These are phyloP conservation scores for Camelus dromedarius DNA, from an alignment of 2,113 vertebrate genomes.

Conservation along the genomic window DNA sequence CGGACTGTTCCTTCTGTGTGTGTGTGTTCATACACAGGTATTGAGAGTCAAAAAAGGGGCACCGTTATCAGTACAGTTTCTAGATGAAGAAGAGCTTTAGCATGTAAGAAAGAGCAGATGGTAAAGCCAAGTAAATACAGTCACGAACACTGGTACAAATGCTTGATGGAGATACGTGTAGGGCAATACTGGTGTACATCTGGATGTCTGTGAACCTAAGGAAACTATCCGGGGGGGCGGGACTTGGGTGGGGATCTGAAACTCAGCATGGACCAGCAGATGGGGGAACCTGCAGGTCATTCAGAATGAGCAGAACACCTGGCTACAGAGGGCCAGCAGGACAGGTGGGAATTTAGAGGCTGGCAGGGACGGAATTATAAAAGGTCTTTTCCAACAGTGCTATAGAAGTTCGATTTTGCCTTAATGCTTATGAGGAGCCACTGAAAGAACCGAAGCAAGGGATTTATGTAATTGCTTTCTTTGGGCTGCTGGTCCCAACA, in stretches of 20 bases:
- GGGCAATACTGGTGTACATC: fast-evolving
- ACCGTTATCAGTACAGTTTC: fast-evolving
- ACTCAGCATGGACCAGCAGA: neutral
- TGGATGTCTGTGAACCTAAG: neutral
- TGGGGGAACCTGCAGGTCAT: too few relatives aligned
- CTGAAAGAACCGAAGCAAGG: neutral
- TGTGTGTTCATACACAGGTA: neutral
- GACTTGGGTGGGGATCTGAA: neutral
- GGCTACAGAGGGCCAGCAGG: neutral
- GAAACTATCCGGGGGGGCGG: neutral
- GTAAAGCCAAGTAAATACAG: neutral
- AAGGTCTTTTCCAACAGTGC: neutral
- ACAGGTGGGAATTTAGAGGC: neutral
- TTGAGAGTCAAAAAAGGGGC: neutral
- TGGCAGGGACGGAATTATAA: too few relatives aligned
- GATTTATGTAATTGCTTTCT: neutral
- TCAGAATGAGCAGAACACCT: neutral
- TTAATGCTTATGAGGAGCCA: neutral
- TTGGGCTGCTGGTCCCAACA: neutral
- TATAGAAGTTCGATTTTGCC: neutral
- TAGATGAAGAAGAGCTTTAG: neutral
- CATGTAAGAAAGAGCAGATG: neutral
- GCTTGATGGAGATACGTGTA: neutral
- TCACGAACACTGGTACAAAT: neutral
- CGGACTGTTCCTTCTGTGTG: neutral